Conservation (phyloP, 2,888 invertebrate species). For the Spilarctia lutea region DNA sequence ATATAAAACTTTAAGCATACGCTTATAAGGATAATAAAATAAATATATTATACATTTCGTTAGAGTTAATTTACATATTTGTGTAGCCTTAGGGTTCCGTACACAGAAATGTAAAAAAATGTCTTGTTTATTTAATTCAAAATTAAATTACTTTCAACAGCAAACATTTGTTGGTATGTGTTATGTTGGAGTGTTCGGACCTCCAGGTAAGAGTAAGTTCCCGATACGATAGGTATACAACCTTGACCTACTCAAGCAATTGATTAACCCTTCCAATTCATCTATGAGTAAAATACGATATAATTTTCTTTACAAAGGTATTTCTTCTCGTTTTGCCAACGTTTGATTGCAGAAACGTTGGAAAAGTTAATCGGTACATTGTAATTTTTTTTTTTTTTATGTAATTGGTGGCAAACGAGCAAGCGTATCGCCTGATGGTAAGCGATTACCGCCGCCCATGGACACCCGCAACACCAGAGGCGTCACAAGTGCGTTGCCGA, state of each 20-base stretch:
- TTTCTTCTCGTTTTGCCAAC: not conserved
- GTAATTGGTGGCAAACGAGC: no score
- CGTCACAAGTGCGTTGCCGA: no score
- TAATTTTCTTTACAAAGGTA: not conserved
- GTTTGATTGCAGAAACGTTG: not conserved
- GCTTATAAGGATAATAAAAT: not conserved
- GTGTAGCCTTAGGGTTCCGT: not conserved
- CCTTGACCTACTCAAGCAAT: no score
- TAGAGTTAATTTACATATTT: not conserved
- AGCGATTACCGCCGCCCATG: no score
- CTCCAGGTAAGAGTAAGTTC: not conserved
- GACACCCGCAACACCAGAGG: no score
- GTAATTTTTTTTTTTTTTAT: no score
- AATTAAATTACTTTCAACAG: not conserved
- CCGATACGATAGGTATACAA: not conserved
- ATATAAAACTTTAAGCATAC: not conserved
- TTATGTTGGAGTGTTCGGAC: not conserved
- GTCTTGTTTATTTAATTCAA: not conserved
- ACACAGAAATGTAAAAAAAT: not conserved
- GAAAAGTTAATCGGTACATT: not conserved
- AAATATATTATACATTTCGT: not conserved
- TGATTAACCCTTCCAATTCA: not conserved
- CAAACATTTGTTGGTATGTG: not conserved
- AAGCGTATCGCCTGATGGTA: no score
- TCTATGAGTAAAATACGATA: not conserved